Conservation (phyloP, 2,797 vertebrate genomes). For the Hoplostethus mediterraneus region DNA sequence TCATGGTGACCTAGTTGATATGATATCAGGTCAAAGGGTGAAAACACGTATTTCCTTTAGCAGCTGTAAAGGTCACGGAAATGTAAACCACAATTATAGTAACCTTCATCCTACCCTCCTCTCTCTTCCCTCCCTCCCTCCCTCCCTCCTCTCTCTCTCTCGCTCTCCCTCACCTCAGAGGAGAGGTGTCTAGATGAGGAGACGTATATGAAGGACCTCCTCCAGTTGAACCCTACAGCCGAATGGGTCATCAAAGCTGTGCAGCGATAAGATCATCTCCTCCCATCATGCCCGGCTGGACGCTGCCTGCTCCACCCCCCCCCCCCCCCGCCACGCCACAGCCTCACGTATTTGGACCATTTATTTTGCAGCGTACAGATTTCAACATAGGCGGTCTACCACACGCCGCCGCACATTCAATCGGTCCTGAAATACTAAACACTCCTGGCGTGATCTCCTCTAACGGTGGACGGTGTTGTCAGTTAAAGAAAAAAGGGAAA, state of each 20-base stretch:
- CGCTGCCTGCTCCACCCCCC: conserved; percentile 1
- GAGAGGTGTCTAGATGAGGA: conserved; percentile 93
- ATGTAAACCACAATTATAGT: not conserved
- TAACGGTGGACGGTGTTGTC: not conserved
- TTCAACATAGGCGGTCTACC: not conserved
- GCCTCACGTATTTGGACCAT: conserved; percentile 9
- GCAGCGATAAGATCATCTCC: conserved; percentile 71
- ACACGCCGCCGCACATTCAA: not conserved
- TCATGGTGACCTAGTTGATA: too few relatives aligned
- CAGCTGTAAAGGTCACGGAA: too few relatives aligned
- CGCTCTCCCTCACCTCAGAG: conserved; percentile 80
- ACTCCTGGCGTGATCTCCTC: not conserved
- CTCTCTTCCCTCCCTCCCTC: not conserved
- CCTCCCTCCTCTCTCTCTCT: not conserved
- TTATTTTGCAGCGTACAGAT: conserved; percentile 3
- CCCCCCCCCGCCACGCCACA: conserved; percentile 6
- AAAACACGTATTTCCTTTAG: too few relatives aligned
- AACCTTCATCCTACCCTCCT: not conserved
- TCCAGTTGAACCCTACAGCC: conserved; percentile 93
- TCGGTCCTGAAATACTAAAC: not conserved
- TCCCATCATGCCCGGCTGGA: not conserved
- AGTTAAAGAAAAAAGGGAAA: not conserved
- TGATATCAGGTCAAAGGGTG: too few relatives aligned
- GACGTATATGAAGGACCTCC: conserved; percentile 95
- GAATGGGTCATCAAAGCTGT: conserved; percentile 95